A percentile compares a stretch with the other conserved stretches of the same genome.
Evolutionary conservation across 2,797 vertebrate genomes (phyloP).

Genomic region (Helostoma temminkii): DNA sequence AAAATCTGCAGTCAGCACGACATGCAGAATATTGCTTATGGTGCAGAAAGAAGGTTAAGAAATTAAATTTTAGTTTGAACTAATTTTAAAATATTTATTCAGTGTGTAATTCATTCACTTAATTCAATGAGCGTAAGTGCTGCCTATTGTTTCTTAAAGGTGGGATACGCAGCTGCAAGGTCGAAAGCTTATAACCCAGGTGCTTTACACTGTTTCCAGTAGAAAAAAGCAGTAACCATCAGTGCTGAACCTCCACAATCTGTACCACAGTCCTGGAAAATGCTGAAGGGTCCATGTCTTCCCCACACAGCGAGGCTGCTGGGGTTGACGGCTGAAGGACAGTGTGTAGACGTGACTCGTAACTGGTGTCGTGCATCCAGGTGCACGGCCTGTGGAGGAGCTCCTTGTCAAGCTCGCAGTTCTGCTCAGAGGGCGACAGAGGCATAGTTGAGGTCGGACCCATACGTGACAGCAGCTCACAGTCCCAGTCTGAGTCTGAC

Average conservation of each 20-base stretch:
- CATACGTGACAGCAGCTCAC: conserved; percentile 73
- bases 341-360: conserved; percentile 75
- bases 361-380: conserved; percentile 74
- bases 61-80: conserved; percentile 20
- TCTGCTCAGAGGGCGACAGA: not conserved
- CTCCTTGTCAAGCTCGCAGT: conserved; percentile 62
- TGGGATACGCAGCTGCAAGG: not conserved
- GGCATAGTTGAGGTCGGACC: not conserved
- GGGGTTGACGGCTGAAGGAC: conserved; percentile 62
- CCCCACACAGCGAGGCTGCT: conserved; percentile 47
- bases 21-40: conserved; percentile 33
- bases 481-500: conserved; percentile 79
- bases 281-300: conserved; percentile 48
- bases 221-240: conserved; percentile 40
- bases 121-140: conserved; percentile 26
- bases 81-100: conserved; percentile 61
- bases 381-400: conserved; percentile 77
- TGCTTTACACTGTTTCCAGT: not conserved
- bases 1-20: conserved; percentile 68
- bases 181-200: not conserved
- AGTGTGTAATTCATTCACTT: conserved; percentile 20
- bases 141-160: not conserved
- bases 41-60: conserved; percentile 1
- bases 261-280: conserved; percentile 67
- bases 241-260: conserved; percentile 76